Base-by-base conservation (phyloP, 2,113 vertebrate species). In the Eretmochelys imbricata region DNA sequence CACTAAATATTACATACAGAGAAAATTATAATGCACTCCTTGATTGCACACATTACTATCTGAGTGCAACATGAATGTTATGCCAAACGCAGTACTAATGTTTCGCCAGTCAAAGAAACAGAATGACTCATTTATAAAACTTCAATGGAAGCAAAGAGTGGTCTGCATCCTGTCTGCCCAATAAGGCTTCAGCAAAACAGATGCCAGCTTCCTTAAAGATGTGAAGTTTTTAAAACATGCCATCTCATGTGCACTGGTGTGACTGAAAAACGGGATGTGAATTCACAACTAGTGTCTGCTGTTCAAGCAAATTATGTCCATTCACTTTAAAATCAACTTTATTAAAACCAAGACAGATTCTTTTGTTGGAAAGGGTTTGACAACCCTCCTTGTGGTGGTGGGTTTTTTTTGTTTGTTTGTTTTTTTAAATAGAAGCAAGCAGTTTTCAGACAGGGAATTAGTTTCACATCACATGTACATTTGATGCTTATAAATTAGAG, bases 401-500 rank as follows among this genome's bases (percentile, higher is more conserved):
- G 91, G 78, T 72, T 89, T 94, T 94, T 96, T 84, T 22, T 69
- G 42, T 42, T 42, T 92, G 90, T 78, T 72, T 89, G 93, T 96
- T 84, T 22, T 69, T 69, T n/a, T 84, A 97, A 95, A 93, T 29
- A 20, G 94, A 95, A 96, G 85, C 49, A 65, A 92, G 62, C 62
- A 8, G 53, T 69, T 91, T 95, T 90, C 93, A 95, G 89, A 90
- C 87, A 87, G 81, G 0, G 29, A 97, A 95, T 94, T 96, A 91
- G 96, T 94, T 95, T 94, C 94, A 84, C 92, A 95, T 90, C 89
- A 92, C 91, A 94, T 27, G 46, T 42, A 19, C 10, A 93, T 94
- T 81, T 91, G 92, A 95, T 88, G 95, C 80, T n/a, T 90, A 96
- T 93, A 93, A 97, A 96, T 89, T 62, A 93, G 62, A 85, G 62